Percentiles rank a stretch among this genome's conserved stretches.
phyloP scores from a whole-genome alignment of 2,797 vertebrate species.

The Sebastes dallii region DNA sequence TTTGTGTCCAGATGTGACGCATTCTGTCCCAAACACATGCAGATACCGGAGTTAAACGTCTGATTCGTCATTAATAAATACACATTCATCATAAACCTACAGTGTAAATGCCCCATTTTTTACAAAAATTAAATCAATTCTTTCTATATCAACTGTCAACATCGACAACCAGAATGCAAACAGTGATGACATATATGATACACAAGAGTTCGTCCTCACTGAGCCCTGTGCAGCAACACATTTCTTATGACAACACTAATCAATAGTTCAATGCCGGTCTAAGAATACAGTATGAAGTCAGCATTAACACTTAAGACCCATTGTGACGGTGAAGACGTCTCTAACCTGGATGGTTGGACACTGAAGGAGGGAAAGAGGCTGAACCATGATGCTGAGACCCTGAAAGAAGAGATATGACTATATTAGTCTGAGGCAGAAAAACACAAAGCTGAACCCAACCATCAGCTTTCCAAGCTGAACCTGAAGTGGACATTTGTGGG shows the following conservation, averaged over 20 bases:
- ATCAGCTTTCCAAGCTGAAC: neutral
- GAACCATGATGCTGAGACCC: constrained; percentile 84
- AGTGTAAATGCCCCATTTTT: neutral
- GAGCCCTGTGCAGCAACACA: neutral
- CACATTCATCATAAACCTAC: neutral
- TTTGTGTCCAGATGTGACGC: neutral
- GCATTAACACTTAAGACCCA: neutral
- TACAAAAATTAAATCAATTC: neutral
- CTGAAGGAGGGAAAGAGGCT: constrained; percentile 75
- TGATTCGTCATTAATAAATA: neutral
- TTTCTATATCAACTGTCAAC: neutral
- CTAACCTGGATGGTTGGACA: constrained; percentile 85
- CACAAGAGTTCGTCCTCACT: neutral
- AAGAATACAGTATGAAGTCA: neutral
- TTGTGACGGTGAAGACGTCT: neutral
- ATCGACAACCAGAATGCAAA: neutral
- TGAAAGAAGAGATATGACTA: constrained; percentile 24
- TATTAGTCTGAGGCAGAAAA: constrained; percentile 1
- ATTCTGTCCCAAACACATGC: neutral
- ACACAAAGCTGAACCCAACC: neutral
- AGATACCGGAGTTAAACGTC: neutral
- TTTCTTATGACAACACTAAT: neutral
- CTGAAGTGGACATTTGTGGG: neutral
- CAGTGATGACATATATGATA: neutral
- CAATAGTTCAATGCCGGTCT: neutral